Evolutionary conservation across 2,888 invertebrate species (phyloP).

Genomic region (Dromius quadrimaculatus): DNA sequence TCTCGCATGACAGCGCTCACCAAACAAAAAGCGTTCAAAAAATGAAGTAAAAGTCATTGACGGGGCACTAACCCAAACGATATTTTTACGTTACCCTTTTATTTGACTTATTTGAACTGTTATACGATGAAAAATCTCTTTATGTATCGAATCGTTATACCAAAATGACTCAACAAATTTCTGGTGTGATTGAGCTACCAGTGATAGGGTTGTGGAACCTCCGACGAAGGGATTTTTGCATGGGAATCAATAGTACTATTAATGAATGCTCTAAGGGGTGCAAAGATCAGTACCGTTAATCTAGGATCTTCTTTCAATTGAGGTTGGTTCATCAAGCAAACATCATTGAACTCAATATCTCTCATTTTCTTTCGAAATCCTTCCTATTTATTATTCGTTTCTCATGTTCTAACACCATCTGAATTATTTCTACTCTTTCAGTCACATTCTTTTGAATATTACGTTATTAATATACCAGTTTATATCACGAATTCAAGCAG

Average conservation of each 20-base stretch:
- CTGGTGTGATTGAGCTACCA: background rate
- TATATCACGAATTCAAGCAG: too few species aligned
- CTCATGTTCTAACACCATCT: too few species aligned
- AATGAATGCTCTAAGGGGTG: conserved; percentile 16
- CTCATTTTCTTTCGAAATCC: too few species aligned
- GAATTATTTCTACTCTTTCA: too few species aligned
- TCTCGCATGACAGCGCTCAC: conserved; percentile 24
- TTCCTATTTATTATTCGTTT: too few species aligned
- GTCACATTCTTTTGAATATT: too few species aligned
- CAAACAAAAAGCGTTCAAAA: conserved; percentile 39
- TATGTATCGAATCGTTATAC: conserved; percentile 28
- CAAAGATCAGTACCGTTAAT: conserved; percentile 1
- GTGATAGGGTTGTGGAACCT: conserved; percentile 1
- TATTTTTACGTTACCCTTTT: conserved; percentile 43
- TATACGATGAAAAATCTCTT: conserved; percentile 25
- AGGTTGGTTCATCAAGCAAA: too few species aligned
- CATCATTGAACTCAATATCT: too few species aligned
- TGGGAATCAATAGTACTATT: conserved; percentile 13
- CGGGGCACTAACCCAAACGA: conserved; percentile 35
- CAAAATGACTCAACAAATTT: conserved; percentile 20
- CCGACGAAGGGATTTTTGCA: conserved; percentile 26
- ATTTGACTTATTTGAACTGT: conserved; percentile 41
- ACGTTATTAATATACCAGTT: too few species aligned
- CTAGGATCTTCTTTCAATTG: too few species aligned
- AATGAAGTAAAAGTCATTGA: conserved; percentile 41